Base-by-base conservation (phyloP, 2,888 invertebrate genomes). In the Lycaena phlaeas region DNA sequence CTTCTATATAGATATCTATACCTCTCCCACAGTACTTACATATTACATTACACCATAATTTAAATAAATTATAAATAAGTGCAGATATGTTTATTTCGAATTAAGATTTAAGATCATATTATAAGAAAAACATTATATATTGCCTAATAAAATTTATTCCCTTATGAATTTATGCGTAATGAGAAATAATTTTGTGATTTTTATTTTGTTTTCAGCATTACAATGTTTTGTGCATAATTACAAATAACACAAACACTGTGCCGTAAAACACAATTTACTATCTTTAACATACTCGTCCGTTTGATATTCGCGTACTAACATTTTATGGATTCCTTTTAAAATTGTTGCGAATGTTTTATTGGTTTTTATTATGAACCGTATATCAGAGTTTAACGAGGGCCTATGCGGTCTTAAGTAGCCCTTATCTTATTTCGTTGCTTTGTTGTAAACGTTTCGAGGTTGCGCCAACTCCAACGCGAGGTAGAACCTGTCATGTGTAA, bases 301-400 rank as follows among this genome's bases (percentile, higher is more conserved):
- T 71, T 69, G 72, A 75, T 75, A 72, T 64, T 71, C 61, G 56
- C 61, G 67, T 71, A 70, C 70, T 67, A 65, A 59, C 64, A 65
- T 72, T 70, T 76, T 79, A 76, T 76, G 71, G 78, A 70, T 73
- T 68, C 68, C 56, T 65, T 71, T 77, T 79, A 78, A 81, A 77
- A 76, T 71, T 78, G 79, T 79, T 79, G 81, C 82, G 54, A 79
- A 76, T 78, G 67, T 78, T 81, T 82, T 79, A 77, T 79, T 79
- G 64, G 54, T 53, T 75, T 79, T 79, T 81, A 79, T 77, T 79
- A 76, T 68, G 63, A 68, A 75, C 59, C 74, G 73, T 82, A 81
- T 82, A 81, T 82, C 78, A 78, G 67, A 46, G 49, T 68, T 79
- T 82, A 82, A 82, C 82, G 81, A 79, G 77, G 66, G 50, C 52